phyloP scores from a whole-genome alignment of 1,140 invertebrate species.

The Heliconius himera region DNA sequence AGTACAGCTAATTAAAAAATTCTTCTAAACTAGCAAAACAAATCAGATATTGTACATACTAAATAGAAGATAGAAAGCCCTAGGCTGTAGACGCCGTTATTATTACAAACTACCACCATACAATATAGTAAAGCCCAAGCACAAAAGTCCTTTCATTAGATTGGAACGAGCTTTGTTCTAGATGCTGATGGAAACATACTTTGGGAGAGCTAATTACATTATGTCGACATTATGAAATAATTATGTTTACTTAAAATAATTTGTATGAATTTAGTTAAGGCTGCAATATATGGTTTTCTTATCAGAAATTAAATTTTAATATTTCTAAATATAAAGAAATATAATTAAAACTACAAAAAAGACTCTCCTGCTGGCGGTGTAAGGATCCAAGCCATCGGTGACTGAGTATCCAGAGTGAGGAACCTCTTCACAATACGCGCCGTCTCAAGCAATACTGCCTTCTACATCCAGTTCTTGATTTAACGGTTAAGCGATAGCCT shows the following conservation, averaged over 20 bases:
- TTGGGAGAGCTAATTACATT: neutral
- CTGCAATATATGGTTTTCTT: neutral
- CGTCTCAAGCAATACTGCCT: too few species aligned
- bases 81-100: neutral
- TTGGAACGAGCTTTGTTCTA: slow-evolving; percentile 1
- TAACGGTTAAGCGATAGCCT: too few species aligned
- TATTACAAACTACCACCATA: neutral
- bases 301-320: too few species aligned
- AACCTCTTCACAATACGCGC: too few species aligned
- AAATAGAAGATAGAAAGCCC: neutral
- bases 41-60: neutral
- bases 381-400: too few species aligned
- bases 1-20: neutral
- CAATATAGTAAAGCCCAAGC: neutral
- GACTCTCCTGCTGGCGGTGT: too few species aligned
- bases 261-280: neutral
- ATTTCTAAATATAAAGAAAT: too few species aligned
- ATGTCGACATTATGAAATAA: neutral
- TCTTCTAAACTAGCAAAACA: neutral
- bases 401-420: too few species aligned
- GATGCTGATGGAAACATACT: neutral
- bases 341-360: too few species aligned
- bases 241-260: neutral
- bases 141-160: slow-evolving; percentile 5
- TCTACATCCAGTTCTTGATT: too few species aligned